Evolutionary conservation across 2,888 invertebrate species (phyloP).

Genomic region (Diogma glabrata): DNA sequence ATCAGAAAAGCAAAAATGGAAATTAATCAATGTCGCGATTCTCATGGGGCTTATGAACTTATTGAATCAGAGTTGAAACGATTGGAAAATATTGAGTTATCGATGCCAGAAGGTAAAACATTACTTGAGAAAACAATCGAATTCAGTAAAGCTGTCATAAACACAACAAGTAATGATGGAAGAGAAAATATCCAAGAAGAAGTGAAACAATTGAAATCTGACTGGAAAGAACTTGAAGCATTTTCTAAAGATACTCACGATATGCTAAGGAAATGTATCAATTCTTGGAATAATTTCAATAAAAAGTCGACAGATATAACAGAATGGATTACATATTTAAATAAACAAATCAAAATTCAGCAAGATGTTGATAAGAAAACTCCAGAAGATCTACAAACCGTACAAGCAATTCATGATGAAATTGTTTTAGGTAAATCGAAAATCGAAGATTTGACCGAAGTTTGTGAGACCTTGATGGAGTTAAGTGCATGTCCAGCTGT

Average conservation of each 20-base stretch:
- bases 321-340: constrained; percentile 61
- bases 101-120: constrained; percentile 59
- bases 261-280: constrained; percentile 59
- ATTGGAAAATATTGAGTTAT: constrained; percentile 54
- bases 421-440: constrained; percentile 63
- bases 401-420: constrained; percentile 62
- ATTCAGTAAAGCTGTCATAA: constrained; percentile 60
- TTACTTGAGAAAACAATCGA: constrained; percentile 61
- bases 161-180: constrained; percentile 70
- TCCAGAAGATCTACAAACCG: constrained; percentile 64
- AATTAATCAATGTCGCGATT: constrained; percentile 73
- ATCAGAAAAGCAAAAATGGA: constrained; percentile 67
- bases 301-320: constrained; percentile 60
- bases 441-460: constrained; percentile 74
- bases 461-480: constrained; percentile 78
- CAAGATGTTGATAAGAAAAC: constrained; percentile 62
- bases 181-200: constrained; percentile 72
- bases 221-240: constrained; percentile 71
- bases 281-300: constrained; percentile 71
- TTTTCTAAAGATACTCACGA: constrained; percentile 67
- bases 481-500: constrained; percentile 75
- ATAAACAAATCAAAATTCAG: constrained; percentile 50
- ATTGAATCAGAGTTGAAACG: constrained; percentile 65
- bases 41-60: constrained; percentile 74
- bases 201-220: constrained; percentile 63